Percentiles rank a stretch among this genome's conserved stretches.
Evolutionary conservation across 1,140 invertebrate genomes (phyloP).

Genomic region (Prorops nasuta): DNA sequence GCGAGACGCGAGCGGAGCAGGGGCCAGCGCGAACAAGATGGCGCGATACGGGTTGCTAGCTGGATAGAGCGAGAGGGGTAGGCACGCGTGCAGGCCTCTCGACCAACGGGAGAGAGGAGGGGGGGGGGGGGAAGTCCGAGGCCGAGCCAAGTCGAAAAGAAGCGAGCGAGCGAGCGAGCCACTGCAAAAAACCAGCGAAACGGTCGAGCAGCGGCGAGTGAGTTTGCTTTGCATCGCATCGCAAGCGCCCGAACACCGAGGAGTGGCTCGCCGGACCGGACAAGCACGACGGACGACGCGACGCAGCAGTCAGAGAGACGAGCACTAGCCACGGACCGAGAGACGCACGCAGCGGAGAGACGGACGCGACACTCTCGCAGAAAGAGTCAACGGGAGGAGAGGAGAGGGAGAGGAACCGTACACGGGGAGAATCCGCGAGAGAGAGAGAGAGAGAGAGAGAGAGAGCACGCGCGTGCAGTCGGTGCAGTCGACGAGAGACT

Average conservation of each 20-base stretch:
- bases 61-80: constrained; percentile 20
- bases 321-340: too few relatives aligned
- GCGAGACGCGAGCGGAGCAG: constrained; percentile 7
- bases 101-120: constrained; percentile 11
- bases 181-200: constrained; percentile 18
- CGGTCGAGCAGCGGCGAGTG: constrained; percentile 43
- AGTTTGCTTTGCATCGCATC: constrained; percentile 49
- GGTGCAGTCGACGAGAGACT: too few relatives aligned
- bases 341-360: neutral
- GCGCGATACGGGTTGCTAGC: constrained; percentile 9
- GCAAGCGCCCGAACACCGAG: constrained; percentile 16
- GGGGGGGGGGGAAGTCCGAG: neutral
- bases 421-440: too few relatives aligned
- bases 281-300: constrained; percentile 23
- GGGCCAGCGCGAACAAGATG: neutral
- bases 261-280: neutral
- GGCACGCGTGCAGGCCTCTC: too few relatives aligned
- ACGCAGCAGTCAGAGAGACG: constrained; percentile 17
- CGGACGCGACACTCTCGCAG: neutral
- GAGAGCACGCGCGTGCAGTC: too few relatives aligned
- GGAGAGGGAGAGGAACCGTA: constrained; percentile 22
- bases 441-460: too few relatives aligned
- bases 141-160: constrained; percentile 3
- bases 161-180: constrained; percentile 13
- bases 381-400: constrained; percentile 16